Conservation (phyloP, 2,113 vertebrate genomes). For the Daboia siamensis region DNA sequence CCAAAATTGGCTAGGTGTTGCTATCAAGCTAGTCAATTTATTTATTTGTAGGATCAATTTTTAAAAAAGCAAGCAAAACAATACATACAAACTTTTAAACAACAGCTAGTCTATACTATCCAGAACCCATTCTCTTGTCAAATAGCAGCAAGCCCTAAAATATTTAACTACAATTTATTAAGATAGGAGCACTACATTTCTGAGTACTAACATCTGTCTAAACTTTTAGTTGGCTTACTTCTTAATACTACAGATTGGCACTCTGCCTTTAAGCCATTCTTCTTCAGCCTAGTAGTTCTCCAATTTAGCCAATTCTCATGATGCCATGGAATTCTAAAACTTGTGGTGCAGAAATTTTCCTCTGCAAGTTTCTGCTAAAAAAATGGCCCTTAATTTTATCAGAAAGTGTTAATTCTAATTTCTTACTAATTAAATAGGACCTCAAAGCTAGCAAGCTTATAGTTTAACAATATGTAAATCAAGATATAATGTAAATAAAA, state of each 20-base stretch:
- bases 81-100: neutral
- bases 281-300: neutral
- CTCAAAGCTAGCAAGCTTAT: neutral
- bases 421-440: neutral
- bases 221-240: neutral
- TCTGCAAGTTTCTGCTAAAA: accelerated
- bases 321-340: neutral
- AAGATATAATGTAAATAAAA: conserved; percentile 17
- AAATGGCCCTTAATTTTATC: conserved; percentile 7
- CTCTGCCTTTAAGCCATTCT: neutral
- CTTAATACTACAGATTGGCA: neutral
- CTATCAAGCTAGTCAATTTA: neutral
- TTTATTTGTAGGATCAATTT: neutral
- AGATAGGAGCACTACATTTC: neutral
- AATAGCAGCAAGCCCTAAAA: neutral
- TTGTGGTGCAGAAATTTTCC: neutral
- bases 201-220: neutral
- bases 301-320: neutral
- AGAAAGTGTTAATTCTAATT: accelerated
- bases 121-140: neutral
- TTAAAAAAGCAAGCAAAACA: neutral
- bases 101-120: neutral
- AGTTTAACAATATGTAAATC: neutral
- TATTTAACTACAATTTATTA: neutral
- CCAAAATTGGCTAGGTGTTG: neutral